These are phyloP conservation scores for Atta colombica DNA, from an alignment of 1,140 invertebrate genomes.

Conservation along the genomic window DNA sequence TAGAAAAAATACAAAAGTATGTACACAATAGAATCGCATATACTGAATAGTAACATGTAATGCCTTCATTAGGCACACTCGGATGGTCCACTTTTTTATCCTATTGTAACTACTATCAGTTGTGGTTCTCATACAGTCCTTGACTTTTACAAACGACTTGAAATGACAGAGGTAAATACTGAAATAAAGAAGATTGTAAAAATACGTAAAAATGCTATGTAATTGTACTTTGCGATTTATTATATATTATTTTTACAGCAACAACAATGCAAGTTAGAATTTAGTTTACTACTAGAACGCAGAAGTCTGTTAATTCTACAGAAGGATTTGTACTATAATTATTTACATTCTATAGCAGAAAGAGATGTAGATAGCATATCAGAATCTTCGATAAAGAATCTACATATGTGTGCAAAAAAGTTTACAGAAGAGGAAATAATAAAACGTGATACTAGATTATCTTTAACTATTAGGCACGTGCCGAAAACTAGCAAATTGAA, in stretches of 20 bases:
- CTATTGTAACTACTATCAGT: constrained; percentile 96
- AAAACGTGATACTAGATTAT: constrained; percentile 92
- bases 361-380: constrained; percentile 90
- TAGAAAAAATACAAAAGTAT: constrained; percentile 30
- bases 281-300: constrained; percentile 93
- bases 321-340: constrained; percentile 93
- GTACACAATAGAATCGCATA: background rate
- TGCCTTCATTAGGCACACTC: constrained; percentile 91
- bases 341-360: constrained; percentile 96
- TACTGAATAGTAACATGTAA: background rate
- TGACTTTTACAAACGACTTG: constrained; percentile 91
- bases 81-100: constrained; percentile 97
- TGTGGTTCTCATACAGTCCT: constrained; percentile 96
- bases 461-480: constrained; percentile 97
- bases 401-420: constrained; percentile 87
- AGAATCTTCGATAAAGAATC: constrained; percentile 90
- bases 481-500: constrained; percentile 95
- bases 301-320: constrained; percentile 95
- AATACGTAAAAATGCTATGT: background rate
- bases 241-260: constrained; percentile 76
- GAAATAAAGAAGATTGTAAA: background rate
- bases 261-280: constrained; percentile 83
- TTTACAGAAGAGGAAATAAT: constrained; percentile 88
- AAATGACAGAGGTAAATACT: constrained; percentile 73
- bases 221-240: background rate